Evolutionary conservation across 2,113 vertebrate genomes (phyloP).

Genomic region (Cephalopterus ornatus): DNA sequence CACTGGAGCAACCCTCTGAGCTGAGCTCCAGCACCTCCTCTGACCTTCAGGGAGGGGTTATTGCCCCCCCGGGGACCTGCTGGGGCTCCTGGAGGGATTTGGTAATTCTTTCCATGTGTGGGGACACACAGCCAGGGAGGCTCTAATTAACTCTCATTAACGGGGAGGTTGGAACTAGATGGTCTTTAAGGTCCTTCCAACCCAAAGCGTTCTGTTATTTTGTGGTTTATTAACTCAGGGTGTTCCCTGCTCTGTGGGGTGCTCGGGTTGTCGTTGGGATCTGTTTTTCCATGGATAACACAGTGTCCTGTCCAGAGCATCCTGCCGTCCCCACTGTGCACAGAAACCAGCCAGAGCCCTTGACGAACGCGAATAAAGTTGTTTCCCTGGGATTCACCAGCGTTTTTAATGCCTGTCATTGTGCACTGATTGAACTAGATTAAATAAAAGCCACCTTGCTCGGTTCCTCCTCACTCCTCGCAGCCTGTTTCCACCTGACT

Average conservation of each 20-base stretch:
- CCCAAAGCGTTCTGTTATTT: neutral
- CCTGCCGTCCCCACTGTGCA: neutral
- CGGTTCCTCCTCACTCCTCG: neutral
- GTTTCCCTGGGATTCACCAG: neutral
- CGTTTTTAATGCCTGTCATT: neutral
- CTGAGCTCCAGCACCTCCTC: fast-evolving
- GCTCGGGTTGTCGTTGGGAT: fast-evolving
- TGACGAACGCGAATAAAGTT: neutral
- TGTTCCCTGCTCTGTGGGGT: neutral
- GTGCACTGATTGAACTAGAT: constrained; percentile 20
- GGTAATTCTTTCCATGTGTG: neutral
- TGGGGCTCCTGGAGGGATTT: neutral
- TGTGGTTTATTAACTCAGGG: neutral
- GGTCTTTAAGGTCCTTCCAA: neutral
- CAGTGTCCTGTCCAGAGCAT: neutral
- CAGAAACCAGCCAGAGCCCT: neutral
- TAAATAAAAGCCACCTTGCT: constrained; percentile 56
- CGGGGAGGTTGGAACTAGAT: too few relatives aligned
- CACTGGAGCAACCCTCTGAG: fast-evolving
- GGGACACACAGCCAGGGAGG: neutral
- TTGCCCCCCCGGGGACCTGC: neutral
- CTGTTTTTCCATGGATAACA: fast-evolving
- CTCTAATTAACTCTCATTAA: fast-evolving
- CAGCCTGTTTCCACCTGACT: neutral
- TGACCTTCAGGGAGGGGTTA: fast-evolving